Base-by-base conservation (phyloP, 2,113 vertebrate genomes). In the Pheucticus melanocephalus region DNA sequence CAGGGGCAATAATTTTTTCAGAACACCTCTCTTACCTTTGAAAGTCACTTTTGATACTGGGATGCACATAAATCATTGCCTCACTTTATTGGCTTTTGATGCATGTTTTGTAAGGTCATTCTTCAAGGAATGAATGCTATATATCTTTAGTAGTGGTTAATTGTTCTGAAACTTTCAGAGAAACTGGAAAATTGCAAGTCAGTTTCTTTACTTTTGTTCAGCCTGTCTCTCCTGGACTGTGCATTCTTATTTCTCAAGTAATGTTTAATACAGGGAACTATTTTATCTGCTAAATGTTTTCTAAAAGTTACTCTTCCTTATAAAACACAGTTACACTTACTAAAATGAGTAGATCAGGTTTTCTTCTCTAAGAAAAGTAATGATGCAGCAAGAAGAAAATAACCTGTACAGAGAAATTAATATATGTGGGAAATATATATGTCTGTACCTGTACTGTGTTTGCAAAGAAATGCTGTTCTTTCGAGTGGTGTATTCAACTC, bases 1-100 rank as follows among this genome's bases (percentile, higher is more conserved):
- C 21, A 57, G 37, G n/a, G 37, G 14, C 48, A 84, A 15, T 88
- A 77, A 37, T 82, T 82, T 82, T 92, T 91, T 92, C 30, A 88
- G 60, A 95, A 87, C 66, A 86, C 31, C 12, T 65, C 50, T 84
- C 40, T 85, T 64, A 57, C 31, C 42, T 81, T 94, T 92, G 57
- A 78, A 89, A 91, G 69, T 95, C 53, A 66, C 87, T 97, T 96
- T 89, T 60, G 22, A 76, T 89, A 56, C 27, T 60, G 60, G 37
- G 30, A 87, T 94, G 39, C 70, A 83, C 35, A 84, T 89, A 96
- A 96, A 96, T 92, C 91, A 85, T 94, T 92, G 75, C 40, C 79
- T 92, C 75, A 65, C 51, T 86, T 76, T 78, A 95, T 37, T 91
- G 82, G 63, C 59, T 97, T 90, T 77, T 84, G 90, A 87, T 92